phyloP scores from a whole-genome alignment of 2,888 invertebrate genomes.

The Scaptomyza tumidula region DNA sequence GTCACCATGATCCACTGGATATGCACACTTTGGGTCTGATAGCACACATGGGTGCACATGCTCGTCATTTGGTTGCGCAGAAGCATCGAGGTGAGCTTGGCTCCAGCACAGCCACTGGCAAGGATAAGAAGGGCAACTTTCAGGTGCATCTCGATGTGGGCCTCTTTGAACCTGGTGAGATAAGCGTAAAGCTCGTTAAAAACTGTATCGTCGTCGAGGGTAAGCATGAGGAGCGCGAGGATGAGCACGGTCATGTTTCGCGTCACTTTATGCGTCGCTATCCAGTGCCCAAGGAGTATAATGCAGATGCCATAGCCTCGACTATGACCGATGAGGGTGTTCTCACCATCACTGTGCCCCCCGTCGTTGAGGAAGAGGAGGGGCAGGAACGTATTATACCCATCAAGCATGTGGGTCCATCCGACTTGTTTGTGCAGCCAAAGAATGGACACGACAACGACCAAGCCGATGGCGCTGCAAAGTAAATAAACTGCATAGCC shows the following conservation, averaged over 20 bases:
- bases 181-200: conserved; percentile 88
- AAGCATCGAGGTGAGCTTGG: conserved; percentile 63
- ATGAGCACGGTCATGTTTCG: conserved; percentile 90
- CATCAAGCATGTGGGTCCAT: conserved; percentile 78
- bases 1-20: conserved; percentile 75
- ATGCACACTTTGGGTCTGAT: conserved; percentile 78
- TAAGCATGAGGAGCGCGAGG: conserved; percentile 89
- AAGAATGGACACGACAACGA: conserved; percentile 56
- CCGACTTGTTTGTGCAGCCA: conserved; percentile 72
- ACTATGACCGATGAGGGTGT: conserved; percentile 92
- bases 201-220: conserved; percentile 87
- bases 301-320: conserved; percentile 89
- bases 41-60: conserved; percentile 78
- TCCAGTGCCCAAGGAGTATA: conserved; percentile 88
- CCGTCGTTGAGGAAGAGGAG: conserved; percentile 41
- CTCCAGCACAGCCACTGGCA: conserved; percentile 32
- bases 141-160: conserved; percentile 89
- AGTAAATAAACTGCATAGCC: conserved; percentile 28
- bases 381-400: conserved; percentile 74
- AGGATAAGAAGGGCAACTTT: conserved; percentile 87
- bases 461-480: conserved; percentile 31
- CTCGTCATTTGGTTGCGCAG: conserved; percentile 65
- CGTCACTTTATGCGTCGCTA: conserved; percentile 91
- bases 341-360: conserved; percentile 89
- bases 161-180: conserved; percentile 89